Percentiles rank a stretch among this genome's conserved stretches.
These are phyloP conservation scores for Orientallactaga bullata DNA, from an alignment of 2,113 vertebrate species.

Conservation along the genomic window DNA sequence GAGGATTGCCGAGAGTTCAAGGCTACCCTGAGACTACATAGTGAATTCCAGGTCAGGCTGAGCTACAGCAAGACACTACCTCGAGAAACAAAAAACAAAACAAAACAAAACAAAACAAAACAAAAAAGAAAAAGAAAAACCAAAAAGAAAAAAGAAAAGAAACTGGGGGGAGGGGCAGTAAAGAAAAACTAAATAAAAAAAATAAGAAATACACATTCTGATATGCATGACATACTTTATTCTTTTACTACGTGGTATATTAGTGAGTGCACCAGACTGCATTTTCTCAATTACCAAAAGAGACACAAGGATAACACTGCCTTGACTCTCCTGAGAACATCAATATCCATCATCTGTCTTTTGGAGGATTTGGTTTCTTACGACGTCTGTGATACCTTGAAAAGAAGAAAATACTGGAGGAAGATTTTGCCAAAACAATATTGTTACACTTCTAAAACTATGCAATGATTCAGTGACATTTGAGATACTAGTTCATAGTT, in stretches of 20 bases:
- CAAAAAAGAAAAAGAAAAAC: too few relatives aligned
- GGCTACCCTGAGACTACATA: too few relatives aligned
- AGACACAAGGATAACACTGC: slow-evolving; percentile 3
- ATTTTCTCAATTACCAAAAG: slow-evolving; percentile 65
- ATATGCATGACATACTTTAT: slow-evolving; percentile 48
- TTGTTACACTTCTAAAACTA: slow-evolving; percentile 34
- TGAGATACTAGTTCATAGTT: background rate
- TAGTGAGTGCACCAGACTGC: slow-evolving; percentile 5
- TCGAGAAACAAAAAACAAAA: too few relatives aligned
- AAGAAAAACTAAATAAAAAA: too few relatives aligned
- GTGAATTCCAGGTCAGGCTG: too few relatives aligned
- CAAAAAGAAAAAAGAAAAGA: too few relatives aligned
- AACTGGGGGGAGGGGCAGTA: too few relatives aligned
- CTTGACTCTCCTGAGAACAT: slow-evolving; percentile 18
- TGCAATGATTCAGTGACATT: background rate
- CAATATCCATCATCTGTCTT: slow-evolving; percentile 74
- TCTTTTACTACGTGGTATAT: slow-evolving; percentile 42
- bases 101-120: too few relatives aligned
- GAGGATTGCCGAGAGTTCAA: too few relatives aligned
- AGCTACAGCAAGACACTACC: too few relatives aligned
- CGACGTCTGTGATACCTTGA: slow-evolving; percentile 79
- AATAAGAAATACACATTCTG: slow-evolving; percentile 39
- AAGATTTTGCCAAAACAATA: slow-evolving; percentile 55
- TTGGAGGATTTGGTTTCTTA: slow-evolving; percentile 76
- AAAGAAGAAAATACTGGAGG: slow-evolving; percentile 70